phyloP scores from a whole-genome alignment of 2,113 vertebrate genomes.

The Phyllostomus hastatus region DNA sequence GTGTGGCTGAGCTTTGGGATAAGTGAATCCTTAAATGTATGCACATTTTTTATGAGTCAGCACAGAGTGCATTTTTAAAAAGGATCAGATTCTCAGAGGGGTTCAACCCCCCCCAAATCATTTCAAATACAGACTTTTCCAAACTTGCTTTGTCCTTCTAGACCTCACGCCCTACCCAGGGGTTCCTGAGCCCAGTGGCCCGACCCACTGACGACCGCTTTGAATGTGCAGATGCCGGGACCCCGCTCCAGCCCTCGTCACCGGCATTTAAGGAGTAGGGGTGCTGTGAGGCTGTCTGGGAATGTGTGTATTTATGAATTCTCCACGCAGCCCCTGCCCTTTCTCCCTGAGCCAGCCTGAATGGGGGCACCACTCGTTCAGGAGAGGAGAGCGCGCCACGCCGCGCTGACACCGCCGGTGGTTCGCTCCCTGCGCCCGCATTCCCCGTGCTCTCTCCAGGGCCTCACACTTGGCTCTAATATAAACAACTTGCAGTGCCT shows the following conservation, averaged over 20 bases:
- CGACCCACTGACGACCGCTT: not conserved
- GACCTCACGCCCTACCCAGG: not conserved
- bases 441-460: not conserved
- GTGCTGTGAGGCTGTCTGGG: not conserved
- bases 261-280: not conserved
- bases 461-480: not conserved
- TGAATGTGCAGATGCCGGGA: not conserved
- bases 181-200: not conserved
- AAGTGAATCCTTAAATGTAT: not conserved
- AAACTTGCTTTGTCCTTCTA: not conserved
- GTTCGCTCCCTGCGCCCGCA: not conserved
- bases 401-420: rapidly evolving
- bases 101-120: not conserved
- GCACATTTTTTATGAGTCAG: not conserved
- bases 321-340: not conserved
- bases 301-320: not conserved
- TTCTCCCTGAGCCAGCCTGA: not conserved
- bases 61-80: not conserved
- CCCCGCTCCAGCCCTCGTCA: not conserved
- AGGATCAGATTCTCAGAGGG: not conserved
- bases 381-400: not conserved
- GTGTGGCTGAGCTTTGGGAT: not conserved
- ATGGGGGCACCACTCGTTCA: not conserved
- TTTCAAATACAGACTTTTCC: not conserved
- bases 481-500: not conserved